phyloP scores from a whole-genome alignment of 2,797 vertebrate genomes.

The Geotria australis region DNA sequence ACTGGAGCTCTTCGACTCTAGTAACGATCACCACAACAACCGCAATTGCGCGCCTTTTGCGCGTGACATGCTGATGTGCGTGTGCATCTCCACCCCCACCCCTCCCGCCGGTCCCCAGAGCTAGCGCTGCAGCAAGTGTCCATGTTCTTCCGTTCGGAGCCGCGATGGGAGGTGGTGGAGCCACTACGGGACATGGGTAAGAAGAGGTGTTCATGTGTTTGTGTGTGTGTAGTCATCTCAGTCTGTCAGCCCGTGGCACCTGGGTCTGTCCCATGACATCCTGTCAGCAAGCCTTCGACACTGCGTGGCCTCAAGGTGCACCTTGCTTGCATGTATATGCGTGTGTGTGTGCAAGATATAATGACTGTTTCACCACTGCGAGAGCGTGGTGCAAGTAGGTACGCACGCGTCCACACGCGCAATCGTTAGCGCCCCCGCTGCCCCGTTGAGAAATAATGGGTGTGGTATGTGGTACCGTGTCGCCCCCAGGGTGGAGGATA shows the following conservation, averaged over 20 bases:
- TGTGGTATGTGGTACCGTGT: not conserved
- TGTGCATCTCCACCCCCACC: no score
- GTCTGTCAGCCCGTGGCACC: no score
- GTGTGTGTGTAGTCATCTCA: no score
- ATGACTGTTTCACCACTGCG: not conserved
- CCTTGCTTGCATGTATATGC: not conserved
- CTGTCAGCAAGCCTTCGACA: no score
- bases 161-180: conserved; percentile 77
- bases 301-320: not conserved
- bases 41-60: no score
- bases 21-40: no score
- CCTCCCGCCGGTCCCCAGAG: conserved; percentile 16
- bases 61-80: no score
- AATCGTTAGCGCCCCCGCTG: not conserved
- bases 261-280: no score
- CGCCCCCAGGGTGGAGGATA: conserved; percentile 52
- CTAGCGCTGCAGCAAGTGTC: conserved; percentile 90
- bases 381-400: no score
- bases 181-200: conserved; percentile 75
- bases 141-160: conserved; percentile 94
- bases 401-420: no score
- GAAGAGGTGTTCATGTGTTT: conserved; percentile 2
- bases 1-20: no score
- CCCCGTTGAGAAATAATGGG: no score
- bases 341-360: not conserved